Conservation (phyloP, 2,113 vertebrate genomes). For the Esox niger region DNA sequence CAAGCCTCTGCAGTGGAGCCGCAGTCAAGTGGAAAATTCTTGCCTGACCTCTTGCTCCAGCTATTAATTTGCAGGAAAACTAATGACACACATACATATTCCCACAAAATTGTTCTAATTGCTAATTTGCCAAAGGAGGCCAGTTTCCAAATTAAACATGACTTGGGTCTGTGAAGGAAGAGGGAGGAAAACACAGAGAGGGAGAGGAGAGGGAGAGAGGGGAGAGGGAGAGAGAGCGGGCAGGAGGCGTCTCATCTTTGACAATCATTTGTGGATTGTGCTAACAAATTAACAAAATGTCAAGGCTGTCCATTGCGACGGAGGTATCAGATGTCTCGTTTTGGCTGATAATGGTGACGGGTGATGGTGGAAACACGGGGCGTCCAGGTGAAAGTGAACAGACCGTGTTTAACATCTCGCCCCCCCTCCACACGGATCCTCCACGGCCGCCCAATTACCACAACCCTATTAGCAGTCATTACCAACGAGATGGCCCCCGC, state of each 20-base stretch:
- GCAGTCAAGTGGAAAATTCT: constrained; percentile 93
- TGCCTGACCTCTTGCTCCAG: constrained; percentile 85
- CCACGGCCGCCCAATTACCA: constrained; percentile 46
- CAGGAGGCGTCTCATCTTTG: constrained; percentile 57
- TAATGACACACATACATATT: constrained; percentile 99
- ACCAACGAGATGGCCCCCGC: constrained; percentile 32
- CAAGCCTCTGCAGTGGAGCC: constrained; percentile 81
- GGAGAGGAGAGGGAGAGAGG: background rate
- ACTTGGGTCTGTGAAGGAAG: constrained; percentile 78
- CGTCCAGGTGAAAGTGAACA: constrained; percentile 47
- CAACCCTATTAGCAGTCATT: constrained; percentile 53
- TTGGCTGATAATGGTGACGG: constrained; percentile 56
- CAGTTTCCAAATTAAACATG: constrained; percentile 93
- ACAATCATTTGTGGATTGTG: constrained; percentile 70
- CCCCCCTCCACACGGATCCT: constrained; percentile 27
- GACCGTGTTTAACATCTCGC: constrained; percentile 51
- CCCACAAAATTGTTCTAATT: constrained; percentile 98
- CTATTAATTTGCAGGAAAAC: constrained; percentile 97
- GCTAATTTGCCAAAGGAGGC: constrained; percentile 96
- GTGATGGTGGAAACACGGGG: constrained; percentile 25
- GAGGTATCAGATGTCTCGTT: constrained; percentile 64
- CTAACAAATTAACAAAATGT: constrained; percentile 81
- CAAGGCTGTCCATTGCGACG: constrained; percentile 70
- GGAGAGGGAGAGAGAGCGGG: background rate
- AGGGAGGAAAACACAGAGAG: constrained; percentile 14